These are phyloP conservation scores for Samia ricini DNA, from an alignment of 1,140 invertebrate genomes.

Conservation along the genomic window DNA sequence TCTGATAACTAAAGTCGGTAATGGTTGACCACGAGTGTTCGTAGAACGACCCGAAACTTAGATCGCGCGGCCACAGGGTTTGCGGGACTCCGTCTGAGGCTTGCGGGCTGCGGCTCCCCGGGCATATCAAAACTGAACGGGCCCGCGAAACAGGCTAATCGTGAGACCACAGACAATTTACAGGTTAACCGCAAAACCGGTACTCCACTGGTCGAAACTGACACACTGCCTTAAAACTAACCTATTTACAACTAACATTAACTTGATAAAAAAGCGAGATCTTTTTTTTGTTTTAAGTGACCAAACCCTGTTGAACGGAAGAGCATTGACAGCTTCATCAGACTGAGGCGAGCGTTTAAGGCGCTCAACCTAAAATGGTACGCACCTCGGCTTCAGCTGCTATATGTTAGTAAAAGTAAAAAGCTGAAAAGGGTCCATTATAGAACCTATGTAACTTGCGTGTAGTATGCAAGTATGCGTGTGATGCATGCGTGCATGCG, in stretches of 20 bases:
- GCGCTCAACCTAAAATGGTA: no score
- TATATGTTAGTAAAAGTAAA: no score
- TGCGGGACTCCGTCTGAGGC: slow-evolving; percentile 14
- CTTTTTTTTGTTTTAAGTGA: no score
- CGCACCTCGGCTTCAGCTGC: no score
- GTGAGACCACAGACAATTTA: slow-evolving; percentile 53
- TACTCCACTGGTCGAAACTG: slow-evolving; percentile 8
- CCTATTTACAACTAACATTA: not conserved
- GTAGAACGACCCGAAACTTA: slow-evolving; percentile 52
- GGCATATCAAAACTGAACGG: slow-evolving; percentile 52
- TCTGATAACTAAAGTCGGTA: slow-evolving; percentile 8
- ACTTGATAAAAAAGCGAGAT: not conserved
- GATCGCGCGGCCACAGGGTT: slow-evolving; percentile 35
- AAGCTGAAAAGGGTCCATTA: no score
- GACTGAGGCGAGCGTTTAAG: no score
- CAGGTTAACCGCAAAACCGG: slow-evolving; percentile 58
- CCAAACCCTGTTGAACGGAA: no score
- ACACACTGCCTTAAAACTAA: not conserved
- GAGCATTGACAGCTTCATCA: no score
- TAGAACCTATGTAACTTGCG: no score
- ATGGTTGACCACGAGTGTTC: slow-evolving; percentile 41
- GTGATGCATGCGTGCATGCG: no score
- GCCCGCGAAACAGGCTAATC: slow-evolving; percentile 51
- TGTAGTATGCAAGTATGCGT: no score
- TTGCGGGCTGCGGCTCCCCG: slow-evolving; percentile 26